A percentile compares a stretch with the other conserved stretches of the same genome.
Conservation (phyloP, 2,888 invertebrate species). For the Branchipolynoe longqiensis region DNA sequence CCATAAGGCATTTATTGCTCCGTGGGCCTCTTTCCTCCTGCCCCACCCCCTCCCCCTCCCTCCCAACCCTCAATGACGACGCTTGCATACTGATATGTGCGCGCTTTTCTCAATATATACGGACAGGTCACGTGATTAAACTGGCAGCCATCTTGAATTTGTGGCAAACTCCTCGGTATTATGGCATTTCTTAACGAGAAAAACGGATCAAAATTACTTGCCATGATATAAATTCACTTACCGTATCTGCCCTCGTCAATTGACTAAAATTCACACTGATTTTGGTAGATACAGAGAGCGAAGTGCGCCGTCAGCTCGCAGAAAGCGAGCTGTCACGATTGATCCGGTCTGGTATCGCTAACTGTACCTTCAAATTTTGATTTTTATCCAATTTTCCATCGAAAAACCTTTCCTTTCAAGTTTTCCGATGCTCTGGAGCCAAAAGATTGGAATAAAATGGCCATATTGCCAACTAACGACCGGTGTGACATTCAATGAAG, state of each 20-base stretch:
- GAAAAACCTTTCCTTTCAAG: conserved; percentile 34
- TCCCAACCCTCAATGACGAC: conserved; percentile 21
- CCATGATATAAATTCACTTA: conserved; percentile 38
- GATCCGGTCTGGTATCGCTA: conserved; percentile 5
- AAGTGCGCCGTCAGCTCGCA: not conserved
- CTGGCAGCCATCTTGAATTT: conserved; percentile 57
- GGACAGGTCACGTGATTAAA: conserved; percentile 33
- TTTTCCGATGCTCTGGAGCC: conserved; percentile 37
- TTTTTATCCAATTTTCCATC: conserved; percentile 49
- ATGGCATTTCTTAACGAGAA: not conserved
- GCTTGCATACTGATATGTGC: conserved; percentile 52
- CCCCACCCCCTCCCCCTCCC: no score
- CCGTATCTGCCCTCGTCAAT: conserved; percentile 14
- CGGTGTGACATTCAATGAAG: conserved; percentile 12
- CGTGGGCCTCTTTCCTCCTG: no score
- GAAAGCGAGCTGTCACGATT: not conserved
- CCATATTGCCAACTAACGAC: conserved; percentile 1
- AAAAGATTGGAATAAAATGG: not conserved
- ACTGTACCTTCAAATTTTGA: conserved; percentile 35
- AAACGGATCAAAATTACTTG: conserved; percentile 17
- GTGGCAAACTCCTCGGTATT: not conserved
- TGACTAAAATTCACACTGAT: conserved; percentile 4
- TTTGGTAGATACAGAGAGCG: not conserved
- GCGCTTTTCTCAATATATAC: conserved; percentile 37
- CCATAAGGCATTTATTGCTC: no score